Evolutionary conservation across 2,888 invertebrate species (phyloP), one percentile per base, ranked within the genome.

Genomic region (Paralinhomoeus sp.): DNA sequence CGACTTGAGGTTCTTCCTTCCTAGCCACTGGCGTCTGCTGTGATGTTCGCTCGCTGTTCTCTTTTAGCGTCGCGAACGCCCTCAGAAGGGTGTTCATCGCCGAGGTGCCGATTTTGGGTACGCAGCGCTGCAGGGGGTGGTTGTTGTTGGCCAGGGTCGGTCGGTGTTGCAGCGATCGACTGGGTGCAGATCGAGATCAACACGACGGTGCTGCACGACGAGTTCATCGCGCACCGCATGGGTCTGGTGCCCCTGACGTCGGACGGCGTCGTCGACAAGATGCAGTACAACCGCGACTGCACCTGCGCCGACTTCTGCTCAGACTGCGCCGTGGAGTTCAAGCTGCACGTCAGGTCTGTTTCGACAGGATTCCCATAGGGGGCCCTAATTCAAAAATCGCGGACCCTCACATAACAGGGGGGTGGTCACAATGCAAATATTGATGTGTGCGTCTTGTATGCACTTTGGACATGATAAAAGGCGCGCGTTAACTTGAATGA

Each of bases 101-200:
- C 0, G 97, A 99, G 71, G 57, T 57, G 23, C 59, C 59, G 12
- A 61, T 55, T 7, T 51, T 61, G 24, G 52, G 52, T 57, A 21
- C 31, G n/a, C n/a, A n/a, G n/a, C n/a, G n/a, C n/a, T n/a, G n/a
- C n/a, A n/a, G n/a, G n/a, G n/a, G n/a, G n/a, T n/a, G n/a, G n/a
- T n/a, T n/a, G n/a, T n/a, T n/a, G n/a, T n/a, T n/a, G n/a, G n/a
- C n/a, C n/a, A n/a, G n/a, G n/a, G n/a, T n/a, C n/a, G n/a, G n/a
- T n/a, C n/a, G n/a, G n/a, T n/a, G n/a, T n/a, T n/a, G n/a, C 51
- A 74, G 97, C 97, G 12, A 97, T 99, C 48, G 97, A 99, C 68
- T 97, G 93, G 97, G 85, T 99, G 9, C 93, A 97, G 66, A 70
- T 99, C 44, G 93, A 97, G 67, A 80, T 85, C 0, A 99, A 99